Percentiles rank a stretch among this genome's conserved stretches.
phyloP scores from a whole-genome alignment of 1,140 invertebrate species.

The Philaenus spumarius region DNA sequence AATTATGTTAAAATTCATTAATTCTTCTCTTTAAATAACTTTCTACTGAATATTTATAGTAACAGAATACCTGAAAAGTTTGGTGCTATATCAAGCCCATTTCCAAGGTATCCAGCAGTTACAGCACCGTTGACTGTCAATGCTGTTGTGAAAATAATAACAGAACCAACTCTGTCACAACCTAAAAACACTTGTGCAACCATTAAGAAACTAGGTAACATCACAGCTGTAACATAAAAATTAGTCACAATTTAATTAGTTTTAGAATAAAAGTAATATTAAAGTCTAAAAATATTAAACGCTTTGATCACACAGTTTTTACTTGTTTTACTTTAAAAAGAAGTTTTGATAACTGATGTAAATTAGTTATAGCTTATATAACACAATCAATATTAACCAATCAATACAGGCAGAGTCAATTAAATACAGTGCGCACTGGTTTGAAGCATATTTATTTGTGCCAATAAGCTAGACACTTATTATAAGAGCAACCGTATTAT shows the following conservation, averaged over 20 bases:
- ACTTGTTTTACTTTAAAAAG: too few relatives aligned
- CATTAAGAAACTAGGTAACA: conserved; percentile 58
- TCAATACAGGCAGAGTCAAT: too few relatives aligned
- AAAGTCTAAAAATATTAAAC: too few relatives aligned
- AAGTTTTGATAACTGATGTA: too few relatives aligned
- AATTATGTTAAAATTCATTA: background rate
- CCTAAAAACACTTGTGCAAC: conserved; percentile 61
- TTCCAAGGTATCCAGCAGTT: conserved; percentile 80
- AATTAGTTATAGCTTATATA: too few relatives aligned
- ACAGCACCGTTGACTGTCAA: conserved; percentile 78
- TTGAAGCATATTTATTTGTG: too few relatives aligned
- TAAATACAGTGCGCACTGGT: too few relatives aligned
- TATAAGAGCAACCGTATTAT: too few relatives aligned
- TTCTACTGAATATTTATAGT: background rate
- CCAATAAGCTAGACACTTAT: too few relatives aligned
- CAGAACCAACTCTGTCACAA: conserved; percentile 56
- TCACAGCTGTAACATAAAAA: conserved; percentile 45
- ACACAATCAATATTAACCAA: too few relatives aligned
- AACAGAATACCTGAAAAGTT: conserved; percentile 64
- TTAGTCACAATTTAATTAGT: background rate
- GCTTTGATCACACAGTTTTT: too few relatives aligned
- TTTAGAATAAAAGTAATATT: too few relatives aligned
- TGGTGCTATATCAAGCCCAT: conserved; percentile 83
- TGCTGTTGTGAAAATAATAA: conserved; percentile 65
- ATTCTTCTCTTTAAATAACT: background rate